Percentiles rank a stretch among this genome's conserved stretches.
Conservation (phyloP, 2,888 invertebrate genomes). For the Folsomia candida region DNA sequence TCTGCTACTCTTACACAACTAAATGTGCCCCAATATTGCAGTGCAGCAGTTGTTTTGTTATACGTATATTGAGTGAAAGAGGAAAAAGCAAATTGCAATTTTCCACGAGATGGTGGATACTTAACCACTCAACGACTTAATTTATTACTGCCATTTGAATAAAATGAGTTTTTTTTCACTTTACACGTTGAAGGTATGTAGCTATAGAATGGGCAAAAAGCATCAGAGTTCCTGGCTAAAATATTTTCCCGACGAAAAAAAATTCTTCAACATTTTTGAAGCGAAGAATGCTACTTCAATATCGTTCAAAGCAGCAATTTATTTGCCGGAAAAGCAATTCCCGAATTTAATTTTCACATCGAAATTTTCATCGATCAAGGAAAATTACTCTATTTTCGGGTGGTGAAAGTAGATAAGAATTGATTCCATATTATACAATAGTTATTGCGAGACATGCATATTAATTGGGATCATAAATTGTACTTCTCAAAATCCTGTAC, state of each 20-base stretch:
- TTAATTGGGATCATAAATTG: not conserved
- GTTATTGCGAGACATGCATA: not conserved
- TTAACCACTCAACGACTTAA: constrained; percentile 6
- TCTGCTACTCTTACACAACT: no score
- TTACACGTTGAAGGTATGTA: no score
- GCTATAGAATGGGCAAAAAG: no score
- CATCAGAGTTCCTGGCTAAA: no score
- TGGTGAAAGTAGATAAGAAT: not conserved
- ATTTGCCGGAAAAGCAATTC: not conserved
- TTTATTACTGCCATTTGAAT: constrained; percentile 1
- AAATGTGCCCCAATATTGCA: no score
- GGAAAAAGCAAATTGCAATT: constrained; percentile 1
- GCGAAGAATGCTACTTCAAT: no score
- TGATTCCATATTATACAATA: not conserved
- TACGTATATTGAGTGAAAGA: not conserved
- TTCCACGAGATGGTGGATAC: constrained; percentile 3
- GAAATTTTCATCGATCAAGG: not conserved
- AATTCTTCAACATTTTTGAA: no score
- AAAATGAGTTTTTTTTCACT: no score
- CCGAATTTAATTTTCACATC: not conserved
- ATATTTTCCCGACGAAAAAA: no score
- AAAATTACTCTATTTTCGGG: not conserved
- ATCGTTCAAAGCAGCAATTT: no score
- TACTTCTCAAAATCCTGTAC: no score
- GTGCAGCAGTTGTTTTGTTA: no score